These are phyloP conservation scores for Ctenosaura bakeri DNA, from an alignment of 2,797 vertebrate genomes.

Conservation along the genomic window DNA sequence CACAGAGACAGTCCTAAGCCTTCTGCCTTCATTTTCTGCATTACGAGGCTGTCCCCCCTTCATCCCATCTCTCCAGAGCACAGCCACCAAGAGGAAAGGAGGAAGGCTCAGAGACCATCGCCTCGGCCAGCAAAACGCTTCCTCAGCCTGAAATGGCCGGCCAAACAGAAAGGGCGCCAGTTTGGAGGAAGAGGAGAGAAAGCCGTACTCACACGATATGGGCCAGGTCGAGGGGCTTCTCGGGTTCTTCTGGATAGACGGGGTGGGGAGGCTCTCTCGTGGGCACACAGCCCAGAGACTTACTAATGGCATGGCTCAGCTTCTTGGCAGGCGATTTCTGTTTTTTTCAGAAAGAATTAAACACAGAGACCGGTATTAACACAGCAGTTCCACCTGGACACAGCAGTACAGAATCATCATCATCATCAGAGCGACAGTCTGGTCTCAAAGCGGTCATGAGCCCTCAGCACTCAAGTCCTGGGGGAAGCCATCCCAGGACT, in stretches of 20 bases:
- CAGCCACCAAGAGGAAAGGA: neutral
- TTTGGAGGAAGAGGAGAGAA: neutral
- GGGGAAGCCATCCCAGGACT: neutral
- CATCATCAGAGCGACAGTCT: neutral
- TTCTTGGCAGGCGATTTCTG: constrained; percentile 99
- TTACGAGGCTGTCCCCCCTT: neutral
- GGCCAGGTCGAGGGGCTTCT: constrained; percentile 92
- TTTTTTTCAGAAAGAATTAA: constrained; percentile 39
- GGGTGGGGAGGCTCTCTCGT: constrained; percentile 93
- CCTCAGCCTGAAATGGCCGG: neutral
- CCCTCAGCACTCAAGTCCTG: neutral
- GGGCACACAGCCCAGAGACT: constrained; percentile 95
- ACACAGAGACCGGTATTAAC: neutral
- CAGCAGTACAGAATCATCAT: too few species aligned
- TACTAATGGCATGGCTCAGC: constrained; percentile 98
- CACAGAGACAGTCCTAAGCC: neutral
- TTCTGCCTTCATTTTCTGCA: too few species aligned
- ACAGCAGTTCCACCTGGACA: rapidly evolving
- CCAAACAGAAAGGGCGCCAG: neutral
- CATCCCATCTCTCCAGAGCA: neutral
- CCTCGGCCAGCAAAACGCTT: neutral
- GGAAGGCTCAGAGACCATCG: neutral
- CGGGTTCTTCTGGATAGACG: constrained; percentile 94
- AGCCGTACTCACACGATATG: constrained; percentile 91
- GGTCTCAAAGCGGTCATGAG: neutral